Evolutionary conservation across 2,797 vertebrate species (phyloP), one percentile per base, ranked within the genome.

Genomic region (Pangasius larnaudii): DNA sequence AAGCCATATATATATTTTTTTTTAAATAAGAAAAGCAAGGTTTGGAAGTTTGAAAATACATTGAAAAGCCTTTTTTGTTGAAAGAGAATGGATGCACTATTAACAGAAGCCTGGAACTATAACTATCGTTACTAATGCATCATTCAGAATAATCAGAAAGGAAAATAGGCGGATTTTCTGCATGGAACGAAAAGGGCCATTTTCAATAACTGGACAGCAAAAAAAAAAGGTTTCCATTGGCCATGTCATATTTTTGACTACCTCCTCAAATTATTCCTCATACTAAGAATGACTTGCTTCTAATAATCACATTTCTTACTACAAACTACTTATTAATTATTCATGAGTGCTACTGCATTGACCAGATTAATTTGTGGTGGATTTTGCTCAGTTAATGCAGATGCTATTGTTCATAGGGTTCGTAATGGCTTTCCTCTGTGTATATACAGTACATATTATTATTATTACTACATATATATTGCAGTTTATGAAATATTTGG

Each of bases 311-410:
- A 67, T 36, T 75, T 59, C 81, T 85, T 2, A 51, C 77, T 89
- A 82, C 72, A 88, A 88, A 65, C 61, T 82, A 14, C 78, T 14
- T 59, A 39, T 59, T 24, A 67, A 88, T 88, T 85, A 89, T 91
- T 91, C 78, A 87, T 74, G 42, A 11, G 16, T 39, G 61, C 51
- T 72, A 51, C 59, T 80, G 84, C 88, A 88, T 82, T 71, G 59
- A 49, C 53, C 0, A 30, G 67, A 33, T 58, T 59, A 1, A 80
- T 80, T 39, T 79, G 51, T 56, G 49, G 49, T 56, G 49, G 53
- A 19, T 8, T 80, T 75, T 72, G 4, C 71, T 42, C 24, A 56
- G 87, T 42, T 46, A 78, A 84, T 46, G 36, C 71, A 42, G 30
- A 30, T 16, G 63, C 33, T 88, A 67, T 67, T 63, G 67, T 63